Evolutionary conservation across 2,113 vertebrate genomes (phyloP), one percentile per base, ranked within the genome.

Genomic region (Dipodomys ordii): DNA sequence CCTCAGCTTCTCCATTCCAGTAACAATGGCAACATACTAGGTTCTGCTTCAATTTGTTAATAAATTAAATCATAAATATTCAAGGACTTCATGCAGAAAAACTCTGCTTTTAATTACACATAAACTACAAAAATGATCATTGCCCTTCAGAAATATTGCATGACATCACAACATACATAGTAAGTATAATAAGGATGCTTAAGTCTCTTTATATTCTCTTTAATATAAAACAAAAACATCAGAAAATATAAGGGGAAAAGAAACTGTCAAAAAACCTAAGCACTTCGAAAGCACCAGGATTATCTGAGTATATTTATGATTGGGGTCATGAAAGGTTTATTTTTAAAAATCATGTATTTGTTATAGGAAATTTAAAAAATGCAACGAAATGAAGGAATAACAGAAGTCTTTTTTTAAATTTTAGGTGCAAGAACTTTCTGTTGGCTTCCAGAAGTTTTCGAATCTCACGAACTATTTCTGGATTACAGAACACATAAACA

Each of bases 61-160:
- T 80, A 78, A 92, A 67, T 88, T 90, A 94, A 94, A 92, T 82
- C 39, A 88, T 60, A 80, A 82, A 88, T 67, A 65, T 39, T 89
- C 77, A 60, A 86, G 13, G 23, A 39, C 39, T 79, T 65, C 57
- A 76, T 2, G 7, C 44, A 89, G 46, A 91, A 68, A 83, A 44
- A 35, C n/a, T 27, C 72, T 87, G 72, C 28, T 88, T 91, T 91
- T 86, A 72, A 78, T 67, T 68, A 87, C 0, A n/a, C 19, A 9
- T 0, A 23, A 65, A 57, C 22, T 49, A 90, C 76, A 72, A 64
- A 90, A 83, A 44, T 2, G 8, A 25, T 64, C 22, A 53, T 6
- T 9, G 27, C 18, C 6, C 30, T 67, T 3, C 23, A 19, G 5
- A 83, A 92, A 64, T 27, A 39, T 28, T 71, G 72, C 0, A 13